Base-by-base conservation (phyloP, 2,888 invertebrate genomes). In the Sinelater perroti region DNA sequence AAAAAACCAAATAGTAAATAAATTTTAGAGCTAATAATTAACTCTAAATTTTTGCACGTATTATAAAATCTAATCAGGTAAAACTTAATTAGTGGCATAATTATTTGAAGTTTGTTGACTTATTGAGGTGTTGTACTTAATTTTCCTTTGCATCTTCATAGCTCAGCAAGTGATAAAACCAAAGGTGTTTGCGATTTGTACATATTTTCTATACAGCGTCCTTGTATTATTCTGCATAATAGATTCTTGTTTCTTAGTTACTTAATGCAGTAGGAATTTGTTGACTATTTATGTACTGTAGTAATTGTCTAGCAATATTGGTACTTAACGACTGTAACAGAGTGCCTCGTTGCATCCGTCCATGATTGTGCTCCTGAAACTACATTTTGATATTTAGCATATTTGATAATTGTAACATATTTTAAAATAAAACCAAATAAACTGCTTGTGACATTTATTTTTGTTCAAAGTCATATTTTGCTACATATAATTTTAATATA, bases 391-490 rank as follows among this genome's bases (percentile, higher is more conserved):
- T 54, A 45, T 42, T 50, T 56, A 42, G 26, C 42, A n/a, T n/a
- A n/a, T 35, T 40, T 44, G 26, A 44, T 51, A 46, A 51, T 46
- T 50, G 44, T 51, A 46, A 38, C 28, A 28, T 44, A 38, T 46
- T 50, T 51, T 46, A 56, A 56, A 7, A n/a, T n/a, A 31, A 47
- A 50, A 45, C 21, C 14, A 40, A 40, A 40, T 40, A 56, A 51
- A 42, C 31, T 46, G 26, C 24, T 53, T 30, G 33, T 35, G 2
- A 26, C 30, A 30, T 45, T 24, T 3, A 18, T 28, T 16, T 16
- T 36, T 36, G 56, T 53, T 50, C n/a, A n/a, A n/a, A n/a, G 13
- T 71, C 67, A 44, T 72, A 73, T 66, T 71, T 71, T 1, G 72
- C 65, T 26, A 62, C 62, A 56, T 69, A 73, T 35, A 74, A 61